Evolutionary conservation across 2,888 invertebrate genomes (phyloP).

Genomic region (Mellilla xanthometata): DNA sequence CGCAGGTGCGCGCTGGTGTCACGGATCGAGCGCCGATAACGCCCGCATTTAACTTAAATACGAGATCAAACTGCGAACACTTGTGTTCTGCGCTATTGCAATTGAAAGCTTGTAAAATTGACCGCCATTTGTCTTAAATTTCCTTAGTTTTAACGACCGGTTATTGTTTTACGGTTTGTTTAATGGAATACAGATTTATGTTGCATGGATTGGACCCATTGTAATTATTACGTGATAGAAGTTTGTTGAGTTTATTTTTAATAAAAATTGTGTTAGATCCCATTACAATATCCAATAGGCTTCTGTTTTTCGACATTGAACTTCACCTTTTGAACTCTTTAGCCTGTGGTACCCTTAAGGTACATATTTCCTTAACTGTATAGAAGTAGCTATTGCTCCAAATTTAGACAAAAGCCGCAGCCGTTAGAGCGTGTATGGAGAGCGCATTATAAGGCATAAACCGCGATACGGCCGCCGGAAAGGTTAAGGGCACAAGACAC

Average conservation of each 20-base stretch:
- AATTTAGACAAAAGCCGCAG: conserved; percentile 69
- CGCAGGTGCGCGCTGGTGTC: conserved; percentile 69
- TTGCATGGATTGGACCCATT: conserved; percentile 15
- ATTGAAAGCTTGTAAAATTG: conserved; percentile 58
- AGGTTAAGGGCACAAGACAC: conserved; percentile 81
- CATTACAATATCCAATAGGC: not conserved
- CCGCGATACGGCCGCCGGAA: conserved; percentile 68
- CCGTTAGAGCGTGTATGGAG: conserved; percentile 66
- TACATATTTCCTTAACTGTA: conserved; percentile 56
- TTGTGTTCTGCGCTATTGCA: conserved; percentile 53
- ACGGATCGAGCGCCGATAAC: conserved; percentile 68
- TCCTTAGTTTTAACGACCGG: conserved; percentile 37
- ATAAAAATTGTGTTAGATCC: not conserved
- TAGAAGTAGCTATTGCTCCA: conserved; percentile 57
- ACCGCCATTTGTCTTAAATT: conserved; percentile 53
- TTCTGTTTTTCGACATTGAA: conserved; percentile 11
- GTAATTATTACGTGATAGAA: not conserved
- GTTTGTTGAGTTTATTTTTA: too few relatives aligned
- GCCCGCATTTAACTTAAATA: conserved; percentile 53
- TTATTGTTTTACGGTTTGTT: conserved; percentile 30
- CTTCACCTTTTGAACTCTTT: conserved; percentile 17
- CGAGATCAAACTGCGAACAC: conserved; percentile 57
- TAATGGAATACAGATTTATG: conserved; percentile 16
- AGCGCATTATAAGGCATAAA: conserved; percentile 76
- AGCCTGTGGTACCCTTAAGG: conserved; percentile 16